Evolutionary conservation across 2,113 vertebrate species (phyloP).

Genomic region (Columba livia): DNA sequence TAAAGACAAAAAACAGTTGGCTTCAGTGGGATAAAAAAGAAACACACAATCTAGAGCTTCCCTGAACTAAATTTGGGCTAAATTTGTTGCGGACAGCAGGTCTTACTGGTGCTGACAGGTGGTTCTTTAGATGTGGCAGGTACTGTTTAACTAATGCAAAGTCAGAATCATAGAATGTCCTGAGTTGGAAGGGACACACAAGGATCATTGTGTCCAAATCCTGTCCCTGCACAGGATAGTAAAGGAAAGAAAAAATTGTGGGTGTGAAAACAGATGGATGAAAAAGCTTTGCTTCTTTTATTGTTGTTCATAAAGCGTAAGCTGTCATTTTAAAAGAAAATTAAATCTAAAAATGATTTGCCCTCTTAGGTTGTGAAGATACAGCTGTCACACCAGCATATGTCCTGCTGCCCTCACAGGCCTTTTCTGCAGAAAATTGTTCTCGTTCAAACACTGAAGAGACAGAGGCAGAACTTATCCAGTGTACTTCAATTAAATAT

Average conservation of each 20-base stretch:
- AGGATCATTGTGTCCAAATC: too few species aligned
- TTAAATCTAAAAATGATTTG: background rate
- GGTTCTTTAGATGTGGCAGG: background rate
- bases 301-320: background rate
- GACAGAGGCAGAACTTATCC: background rate
- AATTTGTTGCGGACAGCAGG: background rate
- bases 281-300: background rate
- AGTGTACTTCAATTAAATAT: background rate
- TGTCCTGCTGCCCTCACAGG: constrained; percentile 23
- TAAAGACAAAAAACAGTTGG: background rate
- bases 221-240: background rate
- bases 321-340: constrained; percentile 34
- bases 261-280: constrained; percentile 40
- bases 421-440: background rate
- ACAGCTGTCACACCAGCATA: constrained; percentile 53
- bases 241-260: background rate
- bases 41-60: background rate
- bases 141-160: background rate
- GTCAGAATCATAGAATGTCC: background rate
- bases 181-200: too few species aligned
- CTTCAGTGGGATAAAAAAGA: background rate
- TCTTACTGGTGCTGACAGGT: background rate
- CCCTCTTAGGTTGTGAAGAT: constrained; percentile 35
- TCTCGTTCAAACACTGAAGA: background rate
- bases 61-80: background rate